Base-by-base conservation (phyloP, 2,888 invertebrate species). In the Drosophila atroscutellata region DNA sequence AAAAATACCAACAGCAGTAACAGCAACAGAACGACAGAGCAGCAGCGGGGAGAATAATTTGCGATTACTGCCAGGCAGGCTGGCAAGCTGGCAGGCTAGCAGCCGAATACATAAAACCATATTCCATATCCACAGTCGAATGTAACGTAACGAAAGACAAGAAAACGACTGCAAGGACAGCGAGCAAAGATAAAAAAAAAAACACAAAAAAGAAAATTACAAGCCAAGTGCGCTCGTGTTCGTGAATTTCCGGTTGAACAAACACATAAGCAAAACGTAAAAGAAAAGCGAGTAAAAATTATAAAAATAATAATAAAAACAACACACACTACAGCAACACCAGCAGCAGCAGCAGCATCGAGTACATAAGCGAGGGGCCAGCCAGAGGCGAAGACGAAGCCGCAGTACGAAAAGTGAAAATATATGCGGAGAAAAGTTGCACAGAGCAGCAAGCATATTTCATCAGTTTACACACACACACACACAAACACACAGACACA, bases 211-310 rank as follows among this genome's bases (percentile, higher is more conserved):
- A 63, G 67, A 77, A 85, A 67, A 83, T 74, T 77, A 82, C 85
- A 90, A 86, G 85, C 63, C 83, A 86, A 84, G 88, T 90, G 88
- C 77, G 84, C 88, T 87, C 73, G 88, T 80, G 79, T 90, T 83
- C 86, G 85, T 86, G 83, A 89, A 89, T 88, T 92, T 91, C 91
- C 90, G 91, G 91, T 91, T 92, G 91, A 91, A 91, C 88, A 90
- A 90, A 91, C 87, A 86, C 85, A 87, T 84, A 80, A 80, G 73
- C 79, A 75, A 86, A 86, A 82, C 72, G 83, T 71, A 83, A 74
- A 73, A 73, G 84, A 82, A 63, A 77, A 76, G 68, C 78, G 56
- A 74, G 45, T 64, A 76, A 78, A 70, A 76, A 77, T 72, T 80
- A 74, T 71, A 75, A 75, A 75, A 77, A 83, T 74, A 74, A 85